Evolutionary conservation across 2,113 vertebrate genomes (phyloP).

Genomic region (Amphiprion percula): DNA sequence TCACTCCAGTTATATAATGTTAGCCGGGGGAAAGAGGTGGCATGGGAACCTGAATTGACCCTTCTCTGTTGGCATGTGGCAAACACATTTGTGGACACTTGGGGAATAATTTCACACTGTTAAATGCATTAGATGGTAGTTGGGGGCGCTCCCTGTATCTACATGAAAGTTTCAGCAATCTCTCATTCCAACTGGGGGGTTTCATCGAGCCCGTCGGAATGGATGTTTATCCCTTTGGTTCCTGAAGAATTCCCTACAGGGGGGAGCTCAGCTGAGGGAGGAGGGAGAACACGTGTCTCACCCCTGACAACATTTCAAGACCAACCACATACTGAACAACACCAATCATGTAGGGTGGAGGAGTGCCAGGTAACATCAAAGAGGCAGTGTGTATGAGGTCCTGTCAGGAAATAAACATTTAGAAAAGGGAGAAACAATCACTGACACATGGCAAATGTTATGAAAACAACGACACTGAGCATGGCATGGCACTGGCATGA

Average conservation of each 20-base stretch:
- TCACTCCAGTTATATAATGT: slow-evolving; percentile 52
- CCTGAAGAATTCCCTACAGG: slow-evolving; percentile 76
- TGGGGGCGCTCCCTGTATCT: slow-evolving; percentile 14
- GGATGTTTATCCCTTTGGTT: slow-evolving; percentile 79
- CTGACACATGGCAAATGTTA: too few species aligned
- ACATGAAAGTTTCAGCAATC: slow-evolving; percentile 53
- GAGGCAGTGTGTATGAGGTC: not conserved
- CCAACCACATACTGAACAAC: slow-evolving; percentile 29
- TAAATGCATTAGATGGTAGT: slow-evolving; percentile 21
- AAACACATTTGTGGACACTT: slow-evolving; percentile 27
- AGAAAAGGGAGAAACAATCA: too few species aligned
- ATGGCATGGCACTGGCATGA: too few species aligned
- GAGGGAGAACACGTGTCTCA: slow-evolving; percentile 62
- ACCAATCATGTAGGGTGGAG: slow-evolving; percentile 1
- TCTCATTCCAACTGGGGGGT: slow-evolving; percentile 66
- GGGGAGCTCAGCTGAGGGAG: slow-evolving; percentile 55
- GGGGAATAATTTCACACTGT: slow-evolving; percentile 28
- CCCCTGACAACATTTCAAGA: slow-evolving; percentile 42
- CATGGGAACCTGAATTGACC: slow-evolving; percentile 55
- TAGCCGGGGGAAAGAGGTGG: not conserved
- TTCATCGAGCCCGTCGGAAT: slow-evolving; percentile 74
- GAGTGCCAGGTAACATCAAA: slow-evolving; percentile 8
- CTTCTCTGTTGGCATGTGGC: slow-evolving; percentile 17
- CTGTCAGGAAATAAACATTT: too few species aligned
- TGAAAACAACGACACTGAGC: too few species aligned